A percentile compares a stretch with the other conserved stretches of the same genome.
Conservation (phyloP, 30 jellyfish, hydroid and myxozoan genomes). For the Hydractinia symbiolongicarpus region DNA sequence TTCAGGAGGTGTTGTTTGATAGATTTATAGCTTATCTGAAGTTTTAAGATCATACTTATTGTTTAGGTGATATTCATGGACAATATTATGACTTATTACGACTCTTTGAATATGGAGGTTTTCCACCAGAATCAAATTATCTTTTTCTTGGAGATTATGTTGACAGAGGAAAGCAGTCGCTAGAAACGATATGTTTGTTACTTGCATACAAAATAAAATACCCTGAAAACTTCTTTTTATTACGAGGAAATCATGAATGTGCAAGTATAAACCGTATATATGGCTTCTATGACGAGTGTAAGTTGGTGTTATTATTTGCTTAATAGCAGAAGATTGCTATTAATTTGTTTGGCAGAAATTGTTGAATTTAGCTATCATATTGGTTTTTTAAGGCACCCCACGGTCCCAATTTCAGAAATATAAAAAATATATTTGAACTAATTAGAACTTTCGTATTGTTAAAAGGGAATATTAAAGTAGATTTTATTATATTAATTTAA, state of each 20-base stretch:
- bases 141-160: slow-evolving; percentile 98
- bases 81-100: slow-evolving; percentile 91
- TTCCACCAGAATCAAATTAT: slow-evolving; percentile 98
- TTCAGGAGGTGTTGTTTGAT: no score
- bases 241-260: slow-evolving; percentile 99
- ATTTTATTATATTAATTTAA: no score
- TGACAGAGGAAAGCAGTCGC: slow-evolving; percentile 98
- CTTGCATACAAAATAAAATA: slow-evolving; percentile 94
- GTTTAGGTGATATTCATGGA: slow-evolving; percentile 96
- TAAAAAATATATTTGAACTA: no score
- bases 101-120: slow-evolving; percentile 95
- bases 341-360: no score
- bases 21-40: neutral
- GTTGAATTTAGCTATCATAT: no score
- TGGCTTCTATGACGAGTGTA: slow-evolving; percentile 99
- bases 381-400: no score
- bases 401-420: no score
- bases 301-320: slow-evolving; percentile 24
- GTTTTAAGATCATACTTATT: neutral
- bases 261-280: slow-evolving; percentile 97
- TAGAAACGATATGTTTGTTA: slow-evolving; percentile 86
- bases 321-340: no score
- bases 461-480: no score
- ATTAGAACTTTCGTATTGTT: no score
- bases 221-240: slow-evolving; percentile 93